Evolutionary conservation across 64 coral and sea anemone species (phyloP), one percentile per base, ranked within the genome.

Genomic region (Montipora cactus): DNA sequence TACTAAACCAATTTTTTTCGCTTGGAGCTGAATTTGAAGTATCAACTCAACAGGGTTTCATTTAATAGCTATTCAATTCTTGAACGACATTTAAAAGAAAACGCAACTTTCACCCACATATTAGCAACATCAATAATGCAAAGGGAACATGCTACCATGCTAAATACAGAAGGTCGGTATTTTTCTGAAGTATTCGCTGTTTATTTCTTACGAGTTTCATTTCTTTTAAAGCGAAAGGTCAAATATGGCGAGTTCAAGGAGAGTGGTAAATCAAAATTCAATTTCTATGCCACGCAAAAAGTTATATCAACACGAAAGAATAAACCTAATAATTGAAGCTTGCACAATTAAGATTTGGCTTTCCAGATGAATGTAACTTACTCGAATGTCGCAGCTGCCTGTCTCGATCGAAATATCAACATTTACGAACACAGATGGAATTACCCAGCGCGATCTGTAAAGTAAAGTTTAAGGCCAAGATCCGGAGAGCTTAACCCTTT

Each of bases 321-420:
- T 86, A 72, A 86, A 86, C 82, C 82, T 86, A 13, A 86, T 86
- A 71, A 71, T 37, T 37, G 53, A 51, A 84, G 81, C 58, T 47
- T 67, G 68, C 71, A 86, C 67, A 72, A 86, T 81, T 59, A 81
- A 62, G 55, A 20, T 37, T 80, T 52, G 18, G 55, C 8, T 59
- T 13, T 20, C 79, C 8, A 15, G 20, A 4, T 21, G 0, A 55
- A 79, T 64, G 61, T 64, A 80, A 37, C 37, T 37, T 37, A 37
- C 37, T 37, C 37, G 37, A 37, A 37, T 37, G 37, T 37, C n/a
- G 4, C 79, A 81, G 55, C 79, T 81, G 79, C 57, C 49, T 79
- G 52, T 55, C 78, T 21, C 49, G 37, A 37, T 80, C 15, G 5
- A 14, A 7, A 21, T 8, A 58, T 55, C 3, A 55, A 18, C 5